Base-by-base conservation (phyloP, 2,113 vertebrate species). In the Alexandromys fortis region DNA sequence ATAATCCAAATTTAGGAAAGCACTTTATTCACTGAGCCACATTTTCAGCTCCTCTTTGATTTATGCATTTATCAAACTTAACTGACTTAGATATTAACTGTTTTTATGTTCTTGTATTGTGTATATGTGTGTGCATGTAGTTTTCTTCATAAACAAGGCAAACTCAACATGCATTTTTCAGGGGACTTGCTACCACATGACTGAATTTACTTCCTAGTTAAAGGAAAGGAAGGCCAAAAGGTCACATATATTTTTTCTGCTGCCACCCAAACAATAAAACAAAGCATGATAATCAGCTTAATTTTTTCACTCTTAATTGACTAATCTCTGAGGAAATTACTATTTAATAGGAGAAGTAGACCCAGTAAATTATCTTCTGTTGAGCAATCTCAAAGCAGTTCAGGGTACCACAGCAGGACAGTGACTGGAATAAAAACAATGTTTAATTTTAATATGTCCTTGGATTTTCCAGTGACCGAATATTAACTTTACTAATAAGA, bases 301-400 rank as follows among this genome's bases (percentile, higher is more conserved):
- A 1, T 72, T 94, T 97, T 19, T 14, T 95, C 68, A 78, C 92
- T 91, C 49, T 49, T 79, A 89, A 68, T 83, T 94, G 33, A 83
- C 3, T 92, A 49, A 91, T 93, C 3, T 88, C 70, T 92, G 13
- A 92, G 76, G n/a, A 95, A 93, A 78, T 70, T 86, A 86, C 65
- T 88, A 49, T 45, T 95, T 73, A 94, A 63, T 70, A 89, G 38
- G 5, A 93, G 28, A 96, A 79, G 2, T 65, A 26, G 5, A 1
- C 22, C 33, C 11, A 61, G 11, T 33, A 91, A 65, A 70, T 91
- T 70, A 2, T 90, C 33, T 89, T 96, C 90, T 79, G 73, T 67
- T 73, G 12, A 5, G 58, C 10, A 17, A 35, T 83, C 12, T 67
- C 22, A 94, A 95, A 77, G 42, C 76, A 45, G 5, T 33, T 61